Base-by-base conservation (phyloP, 2,113 vertebrate species). In the Nothocercus nigrocapillus region DNA sequence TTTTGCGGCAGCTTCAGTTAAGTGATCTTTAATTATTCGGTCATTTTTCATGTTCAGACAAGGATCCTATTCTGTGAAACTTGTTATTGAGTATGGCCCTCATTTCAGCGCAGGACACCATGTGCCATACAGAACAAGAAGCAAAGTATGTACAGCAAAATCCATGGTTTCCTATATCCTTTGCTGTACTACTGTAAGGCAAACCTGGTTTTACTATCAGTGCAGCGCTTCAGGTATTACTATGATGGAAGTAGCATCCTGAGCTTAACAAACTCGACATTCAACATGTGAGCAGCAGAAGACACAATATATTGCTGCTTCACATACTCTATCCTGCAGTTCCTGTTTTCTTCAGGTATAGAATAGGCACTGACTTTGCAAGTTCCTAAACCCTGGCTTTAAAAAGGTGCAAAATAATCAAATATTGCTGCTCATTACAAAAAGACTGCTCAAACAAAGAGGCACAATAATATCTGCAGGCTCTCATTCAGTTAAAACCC, bases 21-120 rank as follows among this genome's bases (percentile, higher is more conserved):
- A 94, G 32, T 61, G 38, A 63, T 79, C 88, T 96, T 95, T 91
- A 96, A 94, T 97, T 95, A 94, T 15, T 90, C 70, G 89, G 38
- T 82, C 77, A 94, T 68, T 93, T 94, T 91, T 66, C 72, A 89
- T 53, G 64, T 82, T 91, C 80, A 93, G 77, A 93, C 56, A 88
- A 79, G 92, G 96, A 89, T 80, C 11, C 44, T 45, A 96, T 67
- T 47, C 44, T 85, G 74, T 79, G 64, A 93, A 85, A 96, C 58
- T 92, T 91, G 54, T 28, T 66, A 75, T 84, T 84, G 49, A 82
- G 9, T 63, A 82, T 45, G 82, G 20, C 38, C 54, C 4, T 73
- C 20, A 47, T 66, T 87, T 81, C 74, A 78, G 27, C 20, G 32
- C 40, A 4, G 11, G 61, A 13, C 20, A 54, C 58, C 6, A 51